These are phyloP conservation scores for Petrocephalus sullivani DNA, from an alignment of 2,797 vertebrate genomes.

Conservation along the genomic window DNA sequence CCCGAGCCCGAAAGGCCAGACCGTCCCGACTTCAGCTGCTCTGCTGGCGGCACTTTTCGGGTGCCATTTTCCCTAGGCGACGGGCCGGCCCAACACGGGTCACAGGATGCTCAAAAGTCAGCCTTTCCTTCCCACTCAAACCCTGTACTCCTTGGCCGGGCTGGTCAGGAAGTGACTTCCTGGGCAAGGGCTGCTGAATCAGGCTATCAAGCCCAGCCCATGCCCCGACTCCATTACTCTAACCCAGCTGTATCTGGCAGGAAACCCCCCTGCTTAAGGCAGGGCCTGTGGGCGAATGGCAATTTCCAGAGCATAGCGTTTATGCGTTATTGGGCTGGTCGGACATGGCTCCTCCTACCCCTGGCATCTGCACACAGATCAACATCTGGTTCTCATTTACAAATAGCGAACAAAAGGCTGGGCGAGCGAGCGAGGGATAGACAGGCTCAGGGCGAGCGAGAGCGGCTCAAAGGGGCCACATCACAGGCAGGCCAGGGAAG, in stretches of 20 bases:
- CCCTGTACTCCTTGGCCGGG: constrained; percentile 10
- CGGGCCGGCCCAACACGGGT: not conserved
- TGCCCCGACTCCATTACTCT: constrained; percentile 35
- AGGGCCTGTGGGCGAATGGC: constrained; percentile 32
- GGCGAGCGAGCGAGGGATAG: not conserved
- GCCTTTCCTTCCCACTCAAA: not conserved
- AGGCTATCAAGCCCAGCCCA: constrained; percentile 38
- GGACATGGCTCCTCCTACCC: constrained; percentile 23
- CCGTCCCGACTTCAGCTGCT: not conserved
- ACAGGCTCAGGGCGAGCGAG: constrained; percentile 27
- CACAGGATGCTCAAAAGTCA: not conserved
- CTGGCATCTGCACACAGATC: constrained; percentile 57
- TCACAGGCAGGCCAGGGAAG: not conserved
- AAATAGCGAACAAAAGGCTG: constrained; percentile 58
- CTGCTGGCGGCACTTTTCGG: not conserved
- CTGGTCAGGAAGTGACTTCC: constrained; percentile 56
- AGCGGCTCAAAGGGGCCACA: constrained; percentile 6
- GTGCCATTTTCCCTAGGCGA: not conserved
- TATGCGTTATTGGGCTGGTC: constrained; percentile 25
- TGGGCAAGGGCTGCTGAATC: constrained; percentile 54
- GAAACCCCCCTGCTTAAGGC: constrained; percentile 33
- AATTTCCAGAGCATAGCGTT: constrained; percentile 35
- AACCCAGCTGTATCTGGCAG: constrained; percentile 36
- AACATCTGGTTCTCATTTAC: constrained; percentile 72
- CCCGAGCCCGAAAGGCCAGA: not conserved